Base-by-base conservation (phyloP, 1,140 invertebrate genomes). In the Heliconius hermathena region DNA sequence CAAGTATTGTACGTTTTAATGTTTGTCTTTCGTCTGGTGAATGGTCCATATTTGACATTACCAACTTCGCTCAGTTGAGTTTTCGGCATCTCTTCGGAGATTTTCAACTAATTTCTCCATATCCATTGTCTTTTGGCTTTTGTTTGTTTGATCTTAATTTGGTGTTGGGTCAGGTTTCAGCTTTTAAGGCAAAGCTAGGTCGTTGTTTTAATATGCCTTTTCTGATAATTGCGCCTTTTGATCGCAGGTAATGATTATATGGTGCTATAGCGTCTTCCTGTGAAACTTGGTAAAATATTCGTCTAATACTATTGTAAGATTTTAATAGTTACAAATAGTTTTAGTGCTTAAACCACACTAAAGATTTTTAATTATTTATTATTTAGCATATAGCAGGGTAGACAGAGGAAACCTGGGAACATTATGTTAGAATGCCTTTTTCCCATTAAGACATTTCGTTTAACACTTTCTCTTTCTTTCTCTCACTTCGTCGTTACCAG, bases 31-130 rank as follows among this genome's bases (percentile, higher is more conserved):
- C 78, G 84, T 82, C 81, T 82, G 73, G 81, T 76, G 52, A 41
- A 75, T 76, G 84, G 88, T 88, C 86, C 87, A 91, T 91, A 91
- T 92, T 92, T 91, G 89, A 89, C 89, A 87, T 89, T 76, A 84
- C 75, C 60, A 46, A 46, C 46, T 41, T 74, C 41, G 73, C 74
- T 76, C 74, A 76, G 74, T 76, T 80, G 52, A 80, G 77, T 82
- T 80, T 85, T 73, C 29, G 76, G 71, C 79, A 76, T 81, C 73
- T 74, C 76, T 60, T 73, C 78, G 75, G 85, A 87, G 84, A 85
- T 85, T 87, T 86, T 83, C 81, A 79, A 76, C 80, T 83, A 83
- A 80, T 80, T 80, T 80, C 79, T 73, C 79, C 52, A 76, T 26
- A 29, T 66, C 60, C 13, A 26, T 80, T 76, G 74, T 76, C 66